Evolutionary conservation across 2,888 invertebrate species (phyloP).

Genomic region (Pseudococcus viburni): DNA sequence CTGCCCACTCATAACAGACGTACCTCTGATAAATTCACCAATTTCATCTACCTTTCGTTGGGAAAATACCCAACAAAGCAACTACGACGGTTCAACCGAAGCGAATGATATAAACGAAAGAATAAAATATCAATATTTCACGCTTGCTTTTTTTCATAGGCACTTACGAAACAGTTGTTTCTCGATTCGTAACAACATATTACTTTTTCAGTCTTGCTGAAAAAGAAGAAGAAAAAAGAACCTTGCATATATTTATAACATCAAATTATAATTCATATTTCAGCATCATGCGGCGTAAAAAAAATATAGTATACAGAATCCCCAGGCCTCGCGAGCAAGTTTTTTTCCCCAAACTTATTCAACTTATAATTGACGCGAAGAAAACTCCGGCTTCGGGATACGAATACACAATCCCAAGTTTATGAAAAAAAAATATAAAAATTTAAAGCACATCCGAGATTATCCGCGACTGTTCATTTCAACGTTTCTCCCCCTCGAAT

Average conservation of each 20-base stretch:
- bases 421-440: constrained; percentile 25
- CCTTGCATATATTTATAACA: constrained; percentile 12
- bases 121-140: constrained; percentile 7
- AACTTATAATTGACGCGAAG: constrained; percentile 49
- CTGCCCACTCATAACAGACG: too few species aligned
- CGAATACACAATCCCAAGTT: constrained; percentile 23
- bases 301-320: constrained; percentile 11
- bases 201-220: not conserved
- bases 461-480: constrained; percentile 35
- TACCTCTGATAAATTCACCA: not conserved
- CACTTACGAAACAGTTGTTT: not conserved
- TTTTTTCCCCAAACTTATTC: constrained; percentile 33
- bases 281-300: not conserved
- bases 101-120: not conserved
- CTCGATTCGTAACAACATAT: not conserved
- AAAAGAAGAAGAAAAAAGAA: not conserved
- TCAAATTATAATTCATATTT: constrained; percentile 25
- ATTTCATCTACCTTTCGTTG: not conserved
- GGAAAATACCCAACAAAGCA: not conserved
- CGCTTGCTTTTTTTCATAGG: not conserved
- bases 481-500: not conserved
- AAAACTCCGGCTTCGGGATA: constrained; percentile 40
- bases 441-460: constrained; percentile 41
- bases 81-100: not conserved
- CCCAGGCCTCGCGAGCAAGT: not conserved